These are phyloP conservation scores for Silurus lanzhouensis DNA, from an alignment of 2,797 vertebrate genomes.

Conservation along the genomic window DNA sequence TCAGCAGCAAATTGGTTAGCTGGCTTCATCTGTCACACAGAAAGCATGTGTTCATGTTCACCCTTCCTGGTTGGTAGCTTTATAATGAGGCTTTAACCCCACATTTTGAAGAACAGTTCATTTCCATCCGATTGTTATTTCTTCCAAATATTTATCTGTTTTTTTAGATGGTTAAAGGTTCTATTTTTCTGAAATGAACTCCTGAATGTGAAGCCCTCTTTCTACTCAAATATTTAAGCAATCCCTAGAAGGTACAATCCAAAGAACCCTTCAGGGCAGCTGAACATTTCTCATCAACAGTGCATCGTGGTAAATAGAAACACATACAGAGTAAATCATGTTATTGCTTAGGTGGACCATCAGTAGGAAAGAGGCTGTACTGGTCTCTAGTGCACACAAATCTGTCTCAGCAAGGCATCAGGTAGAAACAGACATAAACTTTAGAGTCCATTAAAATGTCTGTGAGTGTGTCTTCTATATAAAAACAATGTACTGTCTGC, in stretches of 20 bases:
- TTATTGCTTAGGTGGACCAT: constrained; percentile 6
- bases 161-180: neutral
- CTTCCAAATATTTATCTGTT: neutral
- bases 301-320: constrained; percentile 9
- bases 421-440: constrained; percentile 28
- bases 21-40: neutral
- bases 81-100: neutral
- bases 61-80: neutral
- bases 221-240: neutral
- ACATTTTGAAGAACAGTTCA: neutral
- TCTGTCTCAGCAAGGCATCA: constrained; percentile 32
- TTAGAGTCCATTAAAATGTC: constrained; percentile 38
- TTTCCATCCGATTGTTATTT: neutral
- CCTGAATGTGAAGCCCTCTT: neutral
- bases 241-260: neutral
- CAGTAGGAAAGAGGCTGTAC: neutral
- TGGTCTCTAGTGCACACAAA: constrained; percentile 37
- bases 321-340: constrained; percentile 10
- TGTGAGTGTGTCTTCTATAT: constrained; percentile 34
- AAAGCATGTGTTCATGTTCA: neutral
- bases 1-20: neutral
- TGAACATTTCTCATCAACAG: neutral
- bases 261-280: neutral
- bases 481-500: constrained; percentile 14
- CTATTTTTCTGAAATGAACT: neutral